Evolutionary conservation across 2,888 invertebrate species (phyloP), one percentile per base, ranked within the genome.

Genomic region (Helleia helle): DNA sequence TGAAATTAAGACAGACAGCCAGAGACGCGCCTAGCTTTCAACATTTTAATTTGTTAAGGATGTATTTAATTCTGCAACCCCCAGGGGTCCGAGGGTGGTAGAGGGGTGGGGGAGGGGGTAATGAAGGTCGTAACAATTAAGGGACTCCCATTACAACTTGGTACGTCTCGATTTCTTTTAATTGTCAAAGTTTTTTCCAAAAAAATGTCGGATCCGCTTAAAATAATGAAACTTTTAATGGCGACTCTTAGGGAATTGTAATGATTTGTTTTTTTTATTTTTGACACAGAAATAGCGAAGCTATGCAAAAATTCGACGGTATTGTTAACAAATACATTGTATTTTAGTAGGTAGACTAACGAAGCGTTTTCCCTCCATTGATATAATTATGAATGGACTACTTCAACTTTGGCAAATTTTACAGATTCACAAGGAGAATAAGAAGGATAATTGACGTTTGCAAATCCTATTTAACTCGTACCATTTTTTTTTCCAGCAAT

Each of bases 181-280:
- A 34, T 34, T 34, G 34, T 34, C 22, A 17, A 34, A 34, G 34
- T 34, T 34, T 22, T 22, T 22, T 22, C 7, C 18, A 34, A 34
- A 18, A 9, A 31, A 31, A 9, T 18, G 7, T 22, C 13, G 28
- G 1, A 29, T 12, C 22, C 22, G 7, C 6, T 22, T 11, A 18
- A 22, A 34, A 34, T 17, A 31, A 34, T 18, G 31, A 4, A 7
- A 18, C 12, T 34, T 12, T 34, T 18, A 34, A 34, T 22, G 18
- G 8, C 6, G 7, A n/a, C n/a, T n/a, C n/a, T n/a, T n/a, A n/a
- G 14, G n/a, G 14, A 8, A n/a, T 15, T n/a, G 8, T 26, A 26
- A 26, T 3, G 30, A 15, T n/a, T 18, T 6, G 18, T 30, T 30
- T 30, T n/a, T 15, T 8, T 30, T 9, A n/a, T n/a, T n/a, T n/a